phyloP scores from a whole-genome alignment of 2,888 invertebrate species.

The Macropis europaea region DNA sequence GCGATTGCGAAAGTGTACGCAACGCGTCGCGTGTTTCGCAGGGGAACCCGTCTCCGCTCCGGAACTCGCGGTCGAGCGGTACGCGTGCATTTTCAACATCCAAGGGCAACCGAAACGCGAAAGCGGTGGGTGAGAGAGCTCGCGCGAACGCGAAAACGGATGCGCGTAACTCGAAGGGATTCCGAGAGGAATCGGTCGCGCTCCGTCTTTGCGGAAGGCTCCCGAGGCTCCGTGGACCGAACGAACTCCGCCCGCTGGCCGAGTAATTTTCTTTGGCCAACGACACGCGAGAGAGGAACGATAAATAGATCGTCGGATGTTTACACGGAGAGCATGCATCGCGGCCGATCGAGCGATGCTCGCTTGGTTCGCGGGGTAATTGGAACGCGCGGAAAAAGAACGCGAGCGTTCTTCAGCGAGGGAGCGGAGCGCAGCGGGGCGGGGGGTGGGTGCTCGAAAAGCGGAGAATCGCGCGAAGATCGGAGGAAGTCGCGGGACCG shows the following conservation, averaged over 20 bases:
- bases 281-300: slow-evolving; percentile 17
- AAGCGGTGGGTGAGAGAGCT: slow-evolving; percentile 19
- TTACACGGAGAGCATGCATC: slow-evolving; percentile 25
- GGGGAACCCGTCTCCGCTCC: slow-evolving; percentile 74
- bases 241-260: slow-evolving; percentile 6
- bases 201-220: not conserved
- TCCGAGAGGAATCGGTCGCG: not conserved
- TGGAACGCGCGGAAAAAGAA: slow-evolving; percentile 53
- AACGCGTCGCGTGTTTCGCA: slow-evolving; percentile 60
- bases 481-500: slow-evolving; percentile 14
- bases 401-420: not conserved
- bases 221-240: not conserved
- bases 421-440: not conserved
- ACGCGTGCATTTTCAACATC: slow-evolving; percentile 53
- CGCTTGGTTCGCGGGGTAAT: slow-evolving; percentile 57
- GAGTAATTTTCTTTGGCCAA: slow-evolving; percentile 48
- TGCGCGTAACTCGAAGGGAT: not conserved
- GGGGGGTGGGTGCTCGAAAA: not conserved
- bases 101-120: slow-evolving; percentile 55
- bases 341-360: slow-evolving; percentile 47
- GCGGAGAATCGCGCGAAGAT: slow-evolving; percentile 1
- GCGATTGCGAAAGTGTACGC: slow-evolving; percentile 55
- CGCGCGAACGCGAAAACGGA: not conserved
- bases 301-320: slow-evolving; percentile 42
- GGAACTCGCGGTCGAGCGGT: slow-evolving; percentile 55